Evolutionary conservation across 2,113 vertebrate genomes (phyloP).

Genomic region (Melanerpes aurifrons): DNA sequence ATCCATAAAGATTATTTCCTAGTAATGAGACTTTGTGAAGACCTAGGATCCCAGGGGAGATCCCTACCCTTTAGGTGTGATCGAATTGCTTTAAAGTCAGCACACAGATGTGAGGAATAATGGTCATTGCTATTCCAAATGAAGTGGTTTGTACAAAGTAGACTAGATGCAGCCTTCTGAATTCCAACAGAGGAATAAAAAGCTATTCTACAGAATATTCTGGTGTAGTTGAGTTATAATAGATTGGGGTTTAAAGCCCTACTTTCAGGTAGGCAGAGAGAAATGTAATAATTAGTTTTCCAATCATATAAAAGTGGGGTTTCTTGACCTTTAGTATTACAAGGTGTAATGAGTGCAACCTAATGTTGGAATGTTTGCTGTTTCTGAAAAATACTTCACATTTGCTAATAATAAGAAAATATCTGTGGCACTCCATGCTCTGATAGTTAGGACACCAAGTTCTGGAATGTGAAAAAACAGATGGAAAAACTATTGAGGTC

Average conservation of each 20-base stretch:
- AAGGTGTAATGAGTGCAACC: not conserved
- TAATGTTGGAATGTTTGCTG: not conserved
- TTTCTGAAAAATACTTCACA: not conserved
- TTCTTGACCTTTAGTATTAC: not conserved
- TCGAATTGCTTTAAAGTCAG: not conserved
- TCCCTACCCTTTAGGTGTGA: too few species aligned
- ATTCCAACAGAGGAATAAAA: slow-evolving; percentile 23
- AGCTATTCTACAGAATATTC: not conserved
- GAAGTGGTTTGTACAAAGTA: not conserved
- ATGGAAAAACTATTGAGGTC: not conserved
- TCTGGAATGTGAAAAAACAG: not conserved
- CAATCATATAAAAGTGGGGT: not conserved
- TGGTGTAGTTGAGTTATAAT: not conserved
- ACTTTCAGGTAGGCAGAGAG: not conserved
- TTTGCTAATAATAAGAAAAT: not conserved
- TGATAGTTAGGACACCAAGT: not conserved
- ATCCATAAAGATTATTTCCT: not conserved
- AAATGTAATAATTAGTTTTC: not conserved
- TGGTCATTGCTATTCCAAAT: not conserved
- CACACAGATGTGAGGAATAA: not conserved
- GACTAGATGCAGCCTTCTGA: slow-evolving; percentile 7
- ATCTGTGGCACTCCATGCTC: not conserved
- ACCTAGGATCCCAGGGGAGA: not conserved
- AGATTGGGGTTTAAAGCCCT: not conserved
- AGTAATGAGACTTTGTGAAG: not conserved